phyloP scores from a whole-genome alignment of 2,888 invertebrate genomes.

The Dicyrtoma fusca region DNA sequence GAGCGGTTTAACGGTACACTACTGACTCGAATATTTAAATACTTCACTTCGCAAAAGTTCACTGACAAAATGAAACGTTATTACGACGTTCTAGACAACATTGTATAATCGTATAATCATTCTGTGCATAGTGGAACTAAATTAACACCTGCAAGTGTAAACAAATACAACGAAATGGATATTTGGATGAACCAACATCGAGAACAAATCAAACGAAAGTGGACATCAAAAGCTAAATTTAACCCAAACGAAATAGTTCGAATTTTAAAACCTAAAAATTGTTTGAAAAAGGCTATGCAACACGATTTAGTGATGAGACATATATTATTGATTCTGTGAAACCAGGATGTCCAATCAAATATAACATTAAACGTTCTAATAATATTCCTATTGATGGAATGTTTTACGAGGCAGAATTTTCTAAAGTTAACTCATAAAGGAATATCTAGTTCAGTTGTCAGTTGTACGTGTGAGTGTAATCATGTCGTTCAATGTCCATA shows the following conservation, averaged over 20 bases:
- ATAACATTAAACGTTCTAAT: neutral
- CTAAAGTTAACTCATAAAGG: too few relatives aligned
- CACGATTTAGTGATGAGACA: conserved; percentile 24
- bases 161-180: conserved; percentile 18
- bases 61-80: conserved; percentile 24
- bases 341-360: neutral
- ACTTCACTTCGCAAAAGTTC: conserved; percentile 30
- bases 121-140: conserved; percentile 15
- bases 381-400: too few relatives aligned
- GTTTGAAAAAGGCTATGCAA: conserved; percentile 35
- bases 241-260: neutral
- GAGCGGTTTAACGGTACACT: conserved; percentile 42
- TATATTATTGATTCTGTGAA: conserved; percentile 5
- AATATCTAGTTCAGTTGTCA: too few relatives aligned
- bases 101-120: conserved; percentile 30
- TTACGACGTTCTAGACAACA: conserved; percentile 22
- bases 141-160: conserved; percentile 24
- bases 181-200: conserved; percentile 22
- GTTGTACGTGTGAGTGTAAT: too few relatives aligned
- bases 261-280: conserved; percentile 3
- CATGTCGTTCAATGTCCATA: too few relatives aligned
- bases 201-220: neutral
- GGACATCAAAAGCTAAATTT: neutral
- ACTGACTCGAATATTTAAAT: conserved; percentile 27
- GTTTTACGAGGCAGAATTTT: too few relatives aligned